phyloP scores from a whole-genome alignment of 2,797 vertebrate species.

The Oreochromis grahami region DNA sequence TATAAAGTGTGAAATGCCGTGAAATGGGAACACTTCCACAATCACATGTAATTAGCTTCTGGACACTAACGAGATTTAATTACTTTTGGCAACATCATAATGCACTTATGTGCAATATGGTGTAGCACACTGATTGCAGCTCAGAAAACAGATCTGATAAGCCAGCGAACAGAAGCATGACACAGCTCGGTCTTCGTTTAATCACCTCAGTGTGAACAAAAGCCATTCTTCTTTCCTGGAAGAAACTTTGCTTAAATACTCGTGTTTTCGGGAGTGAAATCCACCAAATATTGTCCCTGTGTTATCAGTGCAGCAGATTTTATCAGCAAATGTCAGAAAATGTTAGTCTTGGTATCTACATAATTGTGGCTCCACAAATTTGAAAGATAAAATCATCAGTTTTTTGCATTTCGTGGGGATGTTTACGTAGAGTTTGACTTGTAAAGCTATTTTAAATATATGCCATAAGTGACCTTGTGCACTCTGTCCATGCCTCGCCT shows the following conservation, averaged over 20 bases:
- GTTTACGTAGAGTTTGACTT: neutral
- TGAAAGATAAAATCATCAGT: neutral
- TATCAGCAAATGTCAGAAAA: slow-evolving; percentile 22
- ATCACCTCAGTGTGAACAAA: neutral
- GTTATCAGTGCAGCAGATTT: neutral
- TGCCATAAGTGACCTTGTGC: neutral
- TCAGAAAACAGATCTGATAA: neutral
- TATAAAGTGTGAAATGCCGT: neutral
- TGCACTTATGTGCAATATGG: neutral
- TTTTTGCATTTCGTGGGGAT: neutral
- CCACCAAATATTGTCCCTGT: neutral
- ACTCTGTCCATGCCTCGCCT: no score
- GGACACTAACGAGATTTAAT: neutral
- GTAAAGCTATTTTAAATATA: neutral
- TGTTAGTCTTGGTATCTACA: neutral
- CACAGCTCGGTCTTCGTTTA: neutral
- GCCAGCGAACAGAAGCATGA: neutral
- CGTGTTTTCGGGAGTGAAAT: neutral
- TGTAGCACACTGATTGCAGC: neutral
- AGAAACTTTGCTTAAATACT: neutral
- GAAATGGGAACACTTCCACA: neutral
- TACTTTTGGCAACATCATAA: neutral
- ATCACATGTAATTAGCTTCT: neutral
- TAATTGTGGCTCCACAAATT: neutral
- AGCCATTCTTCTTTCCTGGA: neutral